phyloP scores from a whole-genome alignment of 2,797 vertebrate genomes.

The Melanotaenia parkinsoni region DNA sequence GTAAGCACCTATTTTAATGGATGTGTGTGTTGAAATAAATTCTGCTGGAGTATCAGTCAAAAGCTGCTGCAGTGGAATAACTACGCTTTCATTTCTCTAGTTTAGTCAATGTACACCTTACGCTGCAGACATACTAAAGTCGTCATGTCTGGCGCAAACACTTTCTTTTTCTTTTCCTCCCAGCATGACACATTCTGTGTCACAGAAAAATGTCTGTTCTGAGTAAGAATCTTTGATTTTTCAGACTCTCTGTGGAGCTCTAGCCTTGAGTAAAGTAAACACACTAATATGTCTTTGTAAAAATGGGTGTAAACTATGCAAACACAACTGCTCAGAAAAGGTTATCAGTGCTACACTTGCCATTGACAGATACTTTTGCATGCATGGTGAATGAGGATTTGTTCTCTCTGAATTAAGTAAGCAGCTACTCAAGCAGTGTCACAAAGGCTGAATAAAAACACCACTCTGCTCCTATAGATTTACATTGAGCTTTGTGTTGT shows the following conservation, averaged over 20 bases:
- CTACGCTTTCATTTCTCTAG: slow-evolving; percentile 40
- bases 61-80: slow-evolving; percentile 50
- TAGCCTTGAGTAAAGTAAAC: slow-evolving; percentile 51
- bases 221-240: slow-evolving; percentile 35
- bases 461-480: slow-evolving; percentile 10
- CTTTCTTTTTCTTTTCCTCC: slow-evolving; percentile 5
- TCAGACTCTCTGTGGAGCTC: slow-evolving; percentile 17
- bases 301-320: slow-evolving; percentile 64
- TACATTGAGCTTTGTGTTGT: slow-evolving; percentile 9
- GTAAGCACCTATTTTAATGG: slow-evolving; percentile 56
- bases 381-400: slow-evolving; percentile 20
- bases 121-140: slow-evolving; percentile 24
- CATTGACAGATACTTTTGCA: slow-evolving; percentile 54
- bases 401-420: slow-evolving; percentile 12
- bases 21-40: slow-evolving; percentile 36
- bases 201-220: background rate
- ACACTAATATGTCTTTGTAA: slow-evolving; percentile 42
- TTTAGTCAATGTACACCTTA: slow-evolving; percentile 39
- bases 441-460: slow-evolving; percentile 4
- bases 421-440: slow-evolving; percentile 1
- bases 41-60: slow-evolving; percentile 50
- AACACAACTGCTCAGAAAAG: slow-evolving; percentile 58
- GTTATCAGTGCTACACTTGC: slow-evolving; percentile 64
- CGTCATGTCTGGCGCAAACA: slow-evolving; percentile 49
- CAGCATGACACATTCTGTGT: slow-evolving; percentile 2